A percentile compares a stretch with the other conserved stretches of the same genome.
These are phyloP conservation scores for Cochlearius cochlearius DNA, from an alignment of 2,113 vertebrate species.

Conservation along the genomic window DNA sequence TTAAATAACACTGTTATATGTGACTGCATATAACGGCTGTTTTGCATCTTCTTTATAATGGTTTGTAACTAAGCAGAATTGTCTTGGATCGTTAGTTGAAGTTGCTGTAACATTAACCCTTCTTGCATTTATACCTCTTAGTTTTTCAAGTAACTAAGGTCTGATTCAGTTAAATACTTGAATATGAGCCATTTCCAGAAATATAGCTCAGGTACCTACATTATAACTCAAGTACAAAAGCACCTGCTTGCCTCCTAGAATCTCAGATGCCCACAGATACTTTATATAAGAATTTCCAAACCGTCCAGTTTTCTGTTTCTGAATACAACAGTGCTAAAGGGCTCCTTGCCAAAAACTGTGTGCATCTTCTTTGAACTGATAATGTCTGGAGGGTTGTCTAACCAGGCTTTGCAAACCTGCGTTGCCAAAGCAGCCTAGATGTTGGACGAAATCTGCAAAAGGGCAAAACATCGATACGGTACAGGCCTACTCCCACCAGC, in stretches of 20 bases:
- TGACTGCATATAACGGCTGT: not conserved
- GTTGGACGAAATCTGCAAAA: not conserved
- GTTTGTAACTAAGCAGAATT: not conserved
- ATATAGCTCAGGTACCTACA: not conserved
- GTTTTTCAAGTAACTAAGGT: not conserved
- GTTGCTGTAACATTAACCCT: slow-evolving; percentile 5
- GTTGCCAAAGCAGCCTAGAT: not conserved
- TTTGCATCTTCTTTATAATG: not conserved
- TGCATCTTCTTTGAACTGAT: not conserved
- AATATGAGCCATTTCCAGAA: not conserved
- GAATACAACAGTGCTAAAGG: not conserved
- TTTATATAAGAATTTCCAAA: not conserved
- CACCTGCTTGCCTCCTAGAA: not conserved
- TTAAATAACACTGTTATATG: slow-evolving; percentile 43
- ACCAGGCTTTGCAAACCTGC: not conserved
- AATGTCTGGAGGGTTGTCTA: not conserved
- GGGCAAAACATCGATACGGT: accelerated
- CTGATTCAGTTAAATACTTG: not conserved
- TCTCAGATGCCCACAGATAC: not conserved
- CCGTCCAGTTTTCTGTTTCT: not conserved
- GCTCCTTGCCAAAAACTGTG: not conserved
- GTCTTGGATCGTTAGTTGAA: not conserved
- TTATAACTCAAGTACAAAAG: not conserved
- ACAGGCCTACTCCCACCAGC: not conserved
- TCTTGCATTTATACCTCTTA: not conserved